Evolutionary conservation across 2,797 vertebrate species (phyloP).

Genomic region (Myotis findleyi): DNA sequence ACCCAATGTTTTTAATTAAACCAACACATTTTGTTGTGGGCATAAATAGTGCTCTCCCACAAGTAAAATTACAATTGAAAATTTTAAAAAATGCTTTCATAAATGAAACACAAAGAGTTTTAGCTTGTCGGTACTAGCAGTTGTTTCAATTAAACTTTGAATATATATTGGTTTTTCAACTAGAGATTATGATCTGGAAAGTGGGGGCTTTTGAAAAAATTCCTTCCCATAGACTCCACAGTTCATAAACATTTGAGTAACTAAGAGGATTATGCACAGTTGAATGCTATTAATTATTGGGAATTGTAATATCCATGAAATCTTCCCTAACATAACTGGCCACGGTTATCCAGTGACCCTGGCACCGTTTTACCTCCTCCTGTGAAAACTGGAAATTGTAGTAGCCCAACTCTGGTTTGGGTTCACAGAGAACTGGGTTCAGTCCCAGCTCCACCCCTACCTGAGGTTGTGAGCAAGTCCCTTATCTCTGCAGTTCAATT

Average conservation of each 20-base stretch:
- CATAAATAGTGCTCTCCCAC: constrained; percentile 53
- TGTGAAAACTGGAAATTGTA: neutral
- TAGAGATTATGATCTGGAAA: neutral
- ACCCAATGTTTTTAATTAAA: constrained; percentile 58
- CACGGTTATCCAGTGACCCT: neutral
- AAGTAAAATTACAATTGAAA: constrained; percentile 47
- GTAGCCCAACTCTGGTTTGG: neutral
- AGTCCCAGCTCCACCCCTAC: neutral
- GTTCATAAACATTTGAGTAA: constrained; percentile 29
- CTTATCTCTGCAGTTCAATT: neutral
- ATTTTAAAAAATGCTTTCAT: constrained; percentile 1
- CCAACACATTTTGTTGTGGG: constrained; percentile 44
- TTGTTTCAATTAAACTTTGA: constrained; percentile 29
- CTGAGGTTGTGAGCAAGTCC: neutral
- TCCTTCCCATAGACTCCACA: neutral
- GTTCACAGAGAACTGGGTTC: neutral
- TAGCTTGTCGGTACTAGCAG: neutral
- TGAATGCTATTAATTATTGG: neutral
- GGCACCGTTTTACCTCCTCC: neutral
- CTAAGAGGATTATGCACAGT: neutral
- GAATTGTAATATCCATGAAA: neutral
- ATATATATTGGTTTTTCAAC: neutral
- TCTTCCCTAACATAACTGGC: neutral
- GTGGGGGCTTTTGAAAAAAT: neutral
- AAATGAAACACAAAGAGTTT: neutral